Conservation (phyloP, 2,797 vertebrate species). For the Typhlichthys subterraneus region DNA sequence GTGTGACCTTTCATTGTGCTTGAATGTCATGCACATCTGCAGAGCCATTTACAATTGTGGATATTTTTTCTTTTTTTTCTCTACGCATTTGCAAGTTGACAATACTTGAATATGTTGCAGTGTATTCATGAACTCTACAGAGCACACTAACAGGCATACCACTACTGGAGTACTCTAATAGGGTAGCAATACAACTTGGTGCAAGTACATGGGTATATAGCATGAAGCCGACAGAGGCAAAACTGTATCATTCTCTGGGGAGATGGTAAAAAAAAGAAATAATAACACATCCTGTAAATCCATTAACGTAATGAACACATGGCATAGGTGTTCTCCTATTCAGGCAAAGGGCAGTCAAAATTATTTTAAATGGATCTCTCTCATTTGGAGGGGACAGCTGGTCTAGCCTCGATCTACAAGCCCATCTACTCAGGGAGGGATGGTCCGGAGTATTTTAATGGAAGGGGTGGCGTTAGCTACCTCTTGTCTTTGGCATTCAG, state of each 20-base stretch:
- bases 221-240: slow-evolving; percentile 85
- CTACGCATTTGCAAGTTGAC: slow-evolving; percentile 99
- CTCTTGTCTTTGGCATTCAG: slow-evolving; percentile 94
- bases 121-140: slow-evolving; percentile 85
- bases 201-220: slow-evolving; percentile 88
- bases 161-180: slow-evolving; percentile 87
- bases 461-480: slow-evolving; percentile 88
- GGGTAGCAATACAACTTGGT: slow-evolving; percentile 90
- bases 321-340: slow-evolving; percentile 88
- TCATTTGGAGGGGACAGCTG: slow-evolving; percentile 65
- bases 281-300: slow-evolving; percentile 77
- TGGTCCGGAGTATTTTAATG: slow-evolving; percentile 86
- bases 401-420: slow-evolving; percentile 75
- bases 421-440: slow-evolving; percentile 65
- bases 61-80: slow-evolving; percentile 76
- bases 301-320: slow-evolving; percentile 83
- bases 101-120: slow-evolving; percentile 93
- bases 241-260: slow-evolving; percentile 90
- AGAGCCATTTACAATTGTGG: slow-evolving; percentile 71
- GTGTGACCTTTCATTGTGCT: slow-evolving; percentile 81
- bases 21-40: slow-evolving; percentile 83
- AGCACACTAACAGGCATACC: slow-evolving; percentile 90
- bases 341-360: slow-evolving; percentile 85
- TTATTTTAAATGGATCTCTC: slow-evolving; percentile 73
- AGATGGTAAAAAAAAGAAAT: slow-evolving; percentile 58